Base-by-base conservation (phyloP, 2,113 vertebrate genomes). In the Martes martes region DNA sequence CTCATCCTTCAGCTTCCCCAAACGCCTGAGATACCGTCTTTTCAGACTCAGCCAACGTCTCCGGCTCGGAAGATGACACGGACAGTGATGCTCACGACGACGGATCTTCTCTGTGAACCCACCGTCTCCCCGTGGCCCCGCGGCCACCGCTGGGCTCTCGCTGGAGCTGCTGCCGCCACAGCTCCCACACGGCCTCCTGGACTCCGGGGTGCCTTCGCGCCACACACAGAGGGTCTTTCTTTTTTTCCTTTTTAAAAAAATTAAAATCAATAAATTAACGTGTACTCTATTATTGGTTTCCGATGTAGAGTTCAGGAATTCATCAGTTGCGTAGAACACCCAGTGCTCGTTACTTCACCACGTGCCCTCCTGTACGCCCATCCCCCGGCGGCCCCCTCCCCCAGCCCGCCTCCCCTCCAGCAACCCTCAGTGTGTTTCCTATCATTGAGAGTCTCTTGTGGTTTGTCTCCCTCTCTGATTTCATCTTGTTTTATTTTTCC, bases 201-300 rank as follows among this genome's bases (percentile, higher is more conserved):
- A 1, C 4, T 18, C 24, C 2, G 14, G 3, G 9, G 9, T 5
- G 10, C 28, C 31, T 74, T 67, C 6, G 7, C 0, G 0, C 1
- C 6, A 7, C 15, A 1, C 0, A 2, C 7, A 26, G 11, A 24
- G 39, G 6, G 6, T 28, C 47, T 63, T n/a, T 15, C 73, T 19
- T n/a, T 69, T 69, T 4, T 19, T 2, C 16, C 16, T 19, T 19
- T 69, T 67, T 2, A 8, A 8, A 31, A 65, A 31, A 31, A 69
- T 4, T 69, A 69, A n/a, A 69, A n/a, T 69, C 67, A 69, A 19
- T n/a, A 10, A 69, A 69, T 69, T n/a, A 69, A 69, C 67, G n/a
- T n/a, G 10, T n/a, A 10, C 3, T n/a, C 3, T n/a, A n/a, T 69
- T n/a, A n/a, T 18, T 69, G n/a, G 7, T n/a, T 69, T 19, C 33